phyloP scores from a whole-genome alignment of 2,113 vertebrate genomes.

The Megaleporinus macrocephalus region DNA sequence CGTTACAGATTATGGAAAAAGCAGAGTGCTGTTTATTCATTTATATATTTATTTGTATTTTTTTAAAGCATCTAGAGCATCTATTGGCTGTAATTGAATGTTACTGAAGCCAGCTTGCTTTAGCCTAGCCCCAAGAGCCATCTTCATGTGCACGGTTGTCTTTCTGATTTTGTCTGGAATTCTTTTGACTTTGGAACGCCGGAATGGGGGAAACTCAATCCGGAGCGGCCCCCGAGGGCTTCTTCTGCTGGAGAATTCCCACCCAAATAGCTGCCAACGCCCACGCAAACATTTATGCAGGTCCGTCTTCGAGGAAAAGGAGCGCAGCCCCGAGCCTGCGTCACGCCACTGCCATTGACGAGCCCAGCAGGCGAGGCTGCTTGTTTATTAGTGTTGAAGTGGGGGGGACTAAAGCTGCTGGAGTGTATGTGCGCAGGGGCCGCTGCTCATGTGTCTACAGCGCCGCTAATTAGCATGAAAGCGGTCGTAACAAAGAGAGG shows the following conservation, averaged over 20 bases:
- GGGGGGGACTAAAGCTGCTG: constrained; percentile 36
- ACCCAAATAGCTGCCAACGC: constrained; percentile 51
- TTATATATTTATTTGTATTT: no score
- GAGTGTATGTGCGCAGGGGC: constrained; percentile 38
- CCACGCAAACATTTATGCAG: constrained; percentile 54
- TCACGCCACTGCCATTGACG: constrained; percentile 36
- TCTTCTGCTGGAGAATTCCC: constrained; percentile 72
- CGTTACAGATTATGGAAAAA: constrained; percentile 29
- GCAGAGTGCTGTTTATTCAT: no score
- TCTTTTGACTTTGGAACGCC: constrained; percentile 78
- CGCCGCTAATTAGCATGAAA: constrained; percentile 45
- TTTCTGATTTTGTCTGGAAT: constrained; percentile 81
- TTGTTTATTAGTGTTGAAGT: constrained; percentile 49
- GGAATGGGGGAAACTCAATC: constrained; percentile 76
- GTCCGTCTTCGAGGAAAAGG: constrained; percentile 47
- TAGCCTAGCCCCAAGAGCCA: constrained; percentile 22
- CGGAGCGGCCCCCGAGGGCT: constrained; percentile 68
- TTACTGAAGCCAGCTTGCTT: constrained; percentile 59
- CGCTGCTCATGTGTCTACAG: constrained; percentile 27
- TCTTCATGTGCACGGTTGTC: constrained; percentile 60
- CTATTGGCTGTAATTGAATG: constrained; percentile 63
- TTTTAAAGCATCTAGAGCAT: constrained; percentile 46
- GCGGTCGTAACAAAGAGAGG: constrained; percentile 30
- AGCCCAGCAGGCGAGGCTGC: constrained; percentile 30
- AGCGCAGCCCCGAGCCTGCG: constrained; percentile 29